Base-by-base conservation (phyloP, 2,797 vertebrate species). In the Malacoraja senta region DNA sequence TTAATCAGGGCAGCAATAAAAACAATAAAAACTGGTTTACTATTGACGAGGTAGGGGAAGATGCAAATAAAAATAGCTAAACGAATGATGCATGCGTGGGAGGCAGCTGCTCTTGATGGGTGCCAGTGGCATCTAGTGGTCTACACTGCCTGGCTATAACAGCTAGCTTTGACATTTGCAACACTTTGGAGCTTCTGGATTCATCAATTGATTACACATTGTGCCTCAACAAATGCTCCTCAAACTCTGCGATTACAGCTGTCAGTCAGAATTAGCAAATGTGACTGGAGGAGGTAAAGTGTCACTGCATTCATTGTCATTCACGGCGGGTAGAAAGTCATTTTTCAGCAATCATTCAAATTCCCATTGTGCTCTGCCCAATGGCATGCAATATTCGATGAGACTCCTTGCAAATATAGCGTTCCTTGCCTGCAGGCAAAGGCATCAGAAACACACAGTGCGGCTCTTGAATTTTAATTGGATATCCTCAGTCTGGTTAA, bases 281-380 rank as follows among this genome's bases (percentile, higher is more conserved):
- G 21, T 68, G 84, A 88, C 84, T 63, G 65, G 84, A 68, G 84
- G 84, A 88, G 68, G 68, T 35, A 88, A 88, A 88, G 15, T 88
- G 84, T 88, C n/a, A 32, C 15, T 21, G 32, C 8, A 32, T 35
- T 88, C 65, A 88, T 88, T 88, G 58, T n/a, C 63, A 68, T 88
- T 88, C 84, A 35, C 84, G 9, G 63, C 8, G 35, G 84, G 84
- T 68, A 88, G 63, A 32, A 88, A 88, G 19, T 38, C 35, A 68
- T 86, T 88, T 88, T 88, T 68, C 84, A 88, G 61, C 61, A 88
- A 88, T 68, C 84, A 6, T 35, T 35, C n/a, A 68, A 88, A 35
- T 88, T 32, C n/a, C 61, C 24, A 88, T 88, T 88, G n/a, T 88
- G 63, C 17, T 21, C 7, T 88, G n/a, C 63, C 15, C 84, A 68